A percentile compares a stretch with the other conserved stretches of the same genome.
Evolutionary conservation across 2,888 invertebrate genomes (phyloP).

Genomic region (Chrysolina oricalcia): DNA sequence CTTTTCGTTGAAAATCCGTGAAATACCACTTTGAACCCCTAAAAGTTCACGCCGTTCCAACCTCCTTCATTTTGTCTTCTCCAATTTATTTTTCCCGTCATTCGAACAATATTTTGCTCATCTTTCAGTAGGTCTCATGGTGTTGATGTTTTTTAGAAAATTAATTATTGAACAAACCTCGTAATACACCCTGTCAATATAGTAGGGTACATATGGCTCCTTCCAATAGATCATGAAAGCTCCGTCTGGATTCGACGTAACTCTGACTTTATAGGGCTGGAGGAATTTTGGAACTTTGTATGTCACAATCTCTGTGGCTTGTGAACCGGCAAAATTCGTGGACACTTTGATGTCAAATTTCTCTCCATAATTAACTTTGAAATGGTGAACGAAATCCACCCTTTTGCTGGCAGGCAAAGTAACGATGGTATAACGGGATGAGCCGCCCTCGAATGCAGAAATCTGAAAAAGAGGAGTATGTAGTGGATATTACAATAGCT

Average conservation of each 20-base stretch:
- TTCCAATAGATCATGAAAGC: constrained; percentile 65
- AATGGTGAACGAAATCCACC: constrained; percentile 58
- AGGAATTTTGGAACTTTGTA: constrained; percentile 61
- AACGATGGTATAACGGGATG: constrained; percentile 56
- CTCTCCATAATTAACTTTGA: constrained; percentile 59
- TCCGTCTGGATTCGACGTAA: constrained; percentile 60
- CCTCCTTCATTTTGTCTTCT: no score
- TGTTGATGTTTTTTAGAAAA: no score
- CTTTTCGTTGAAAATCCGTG: no score
- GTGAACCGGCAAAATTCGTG: constrained; percentile 60
- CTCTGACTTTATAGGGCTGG: constrained; percentile 62
- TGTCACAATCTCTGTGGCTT: constrained; percentile 58
- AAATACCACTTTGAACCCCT: no score
- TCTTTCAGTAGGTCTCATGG: no score
- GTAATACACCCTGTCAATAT: constrained; percentile 60
- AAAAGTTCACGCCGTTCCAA: no score
- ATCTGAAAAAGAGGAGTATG: constrained; percentile 57
- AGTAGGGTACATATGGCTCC: constrained; percentile 62
- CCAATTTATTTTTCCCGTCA: no score
- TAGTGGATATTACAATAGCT: no score
- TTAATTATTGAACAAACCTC: constrained; percentile 48
- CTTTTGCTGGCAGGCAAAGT: constrained; percentile 58
- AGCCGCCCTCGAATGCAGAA: constrained; percentile 56
- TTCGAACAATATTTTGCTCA: no score
- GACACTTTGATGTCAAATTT: constrained; percentile 62